These are phyloP conservation scores for Edolisoma coerulescens DNA, from an alignment of 2,113 vertebrate genomes.

Conservation along the genomic window DNA sequence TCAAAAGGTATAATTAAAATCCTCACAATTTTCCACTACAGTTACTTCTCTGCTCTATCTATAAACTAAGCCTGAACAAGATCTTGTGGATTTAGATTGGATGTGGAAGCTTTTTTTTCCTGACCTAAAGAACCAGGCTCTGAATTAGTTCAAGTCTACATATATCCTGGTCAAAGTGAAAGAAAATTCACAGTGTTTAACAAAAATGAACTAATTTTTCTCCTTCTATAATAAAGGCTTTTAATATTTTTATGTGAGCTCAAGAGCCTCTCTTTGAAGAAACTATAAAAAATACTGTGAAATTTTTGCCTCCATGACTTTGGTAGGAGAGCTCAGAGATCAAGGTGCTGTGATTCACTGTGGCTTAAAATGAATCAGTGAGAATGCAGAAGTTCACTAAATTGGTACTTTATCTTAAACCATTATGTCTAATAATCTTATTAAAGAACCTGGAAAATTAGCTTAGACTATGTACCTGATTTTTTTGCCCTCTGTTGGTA, in stretches of 20 bases:
- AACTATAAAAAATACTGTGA: neutral
- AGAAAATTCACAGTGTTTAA: neutral
- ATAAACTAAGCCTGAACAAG: neutral
- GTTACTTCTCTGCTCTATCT: neutral
- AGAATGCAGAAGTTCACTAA: neutral
- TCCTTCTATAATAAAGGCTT: neutral
- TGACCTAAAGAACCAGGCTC: neutral
- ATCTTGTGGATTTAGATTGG: neutral
- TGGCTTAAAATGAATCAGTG: neutral
- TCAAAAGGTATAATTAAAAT: neutral
- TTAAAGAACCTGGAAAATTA: neutral
- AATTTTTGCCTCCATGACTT: neutral
- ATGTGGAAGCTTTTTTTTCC: neutral
- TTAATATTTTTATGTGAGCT: neutral
- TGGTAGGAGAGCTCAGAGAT: neutral
- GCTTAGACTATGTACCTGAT: neutral
- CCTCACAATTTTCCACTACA: neutral
- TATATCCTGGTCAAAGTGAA: neutral
- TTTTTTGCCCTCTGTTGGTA: neutral
- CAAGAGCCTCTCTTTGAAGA: neutral
- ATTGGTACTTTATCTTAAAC: neutral
- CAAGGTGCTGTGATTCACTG: neutral
- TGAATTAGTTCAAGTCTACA: neutral
- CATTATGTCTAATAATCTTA: neutral
- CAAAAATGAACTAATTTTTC: neutral